Percentiles rank a stretch among this genome's conserved stretches.
phyloP scores from a whole-genome alignment of 2,888 invertebrate genomes.

The Doris montereyensis region DNA sequence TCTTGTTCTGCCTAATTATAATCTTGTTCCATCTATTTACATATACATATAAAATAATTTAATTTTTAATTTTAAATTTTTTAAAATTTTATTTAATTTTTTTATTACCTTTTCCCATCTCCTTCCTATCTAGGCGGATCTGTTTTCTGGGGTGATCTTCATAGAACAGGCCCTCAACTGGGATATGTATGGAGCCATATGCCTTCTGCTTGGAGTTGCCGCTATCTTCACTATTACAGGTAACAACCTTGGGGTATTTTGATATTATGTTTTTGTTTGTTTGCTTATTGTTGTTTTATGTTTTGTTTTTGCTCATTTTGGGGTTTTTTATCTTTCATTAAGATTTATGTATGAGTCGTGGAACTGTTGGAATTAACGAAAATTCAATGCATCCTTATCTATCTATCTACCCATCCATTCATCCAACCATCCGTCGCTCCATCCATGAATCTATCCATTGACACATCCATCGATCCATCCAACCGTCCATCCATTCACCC shows the following conservation, averaged over 20 bases:
- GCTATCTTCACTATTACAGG: slow-evolving; percentile 68
- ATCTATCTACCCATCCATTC: no score
- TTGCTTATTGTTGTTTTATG: neutral
- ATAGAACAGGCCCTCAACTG: slow-evolving; percentile 73
- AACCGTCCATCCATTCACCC: no score
- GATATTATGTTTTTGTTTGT: neutral
- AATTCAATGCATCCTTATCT: no score
- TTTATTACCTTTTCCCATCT: neutral
- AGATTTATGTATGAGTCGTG: no score
- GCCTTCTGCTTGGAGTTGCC: slow-evolving; percentile 72
- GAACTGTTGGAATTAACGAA: no score
- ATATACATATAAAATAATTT: neutral
- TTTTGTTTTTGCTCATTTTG: neutral
- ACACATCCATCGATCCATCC: no score
- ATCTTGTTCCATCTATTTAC: neutral
- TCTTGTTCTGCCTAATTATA: no score
- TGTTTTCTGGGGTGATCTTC: slow-evolving; percentile 75
- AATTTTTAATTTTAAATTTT: neutral
- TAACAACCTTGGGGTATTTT: neutral
- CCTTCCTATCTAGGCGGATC: slow-evolving; percentile 68
- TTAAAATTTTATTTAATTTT: neutral
- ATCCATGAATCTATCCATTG: no score
- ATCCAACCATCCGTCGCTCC: no score
- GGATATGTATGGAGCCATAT: slow-evolving; percentile 71
- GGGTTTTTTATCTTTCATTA: no score